Percentiles rank a stretch among this genome's conserved stretches.
phyloP scores from a whole-genome alignment of 2,797 vertebrate species.

The Benthosema pterotum region DNA sequence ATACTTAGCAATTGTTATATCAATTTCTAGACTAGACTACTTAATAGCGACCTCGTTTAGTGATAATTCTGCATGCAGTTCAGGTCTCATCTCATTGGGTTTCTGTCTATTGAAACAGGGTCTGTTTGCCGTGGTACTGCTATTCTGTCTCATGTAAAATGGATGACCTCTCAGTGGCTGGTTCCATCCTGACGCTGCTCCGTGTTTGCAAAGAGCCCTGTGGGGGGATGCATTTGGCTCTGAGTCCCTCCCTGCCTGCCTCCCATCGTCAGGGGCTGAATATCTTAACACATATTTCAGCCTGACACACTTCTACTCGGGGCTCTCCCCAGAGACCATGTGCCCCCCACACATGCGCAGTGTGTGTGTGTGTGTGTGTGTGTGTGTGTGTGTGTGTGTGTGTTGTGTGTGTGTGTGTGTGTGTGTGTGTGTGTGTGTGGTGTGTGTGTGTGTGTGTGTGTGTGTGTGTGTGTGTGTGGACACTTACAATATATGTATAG shows the following conservation, averaged over 20 bases:
- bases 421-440: no score
- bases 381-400: conserved; percentile 22
- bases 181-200: conserved; percentile 57
- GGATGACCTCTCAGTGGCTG: conserved; percentile 71
- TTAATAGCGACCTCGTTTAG: conserved; percentile 49
- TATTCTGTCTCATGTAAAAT: conserved; percentile 78
- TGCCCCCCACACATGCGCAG: no score
- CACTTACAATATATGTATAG: no score
- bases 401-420: conserved; percentile 8
- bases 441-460: no score
- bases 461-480: no score
- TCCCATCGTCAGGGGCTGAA: conserved; percentile 62
- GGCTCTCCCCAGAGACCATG: conserved; percentile 66
- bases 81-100: conserved; percentile 48
- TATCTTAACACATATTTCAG: conserved; percentile 79
- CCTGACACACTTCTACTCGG: conserved; percentile 72
- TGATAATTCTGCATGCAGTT: conserved; percentile 50
- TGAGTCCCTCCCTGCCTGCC: conserved; percentile 42
- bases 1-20: no score
- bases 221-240: conserved; percentile 64
- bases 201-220: conserved; percentile 61
- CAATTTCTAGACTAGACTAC: conserved; percentile 5
- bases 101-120: conserved; percentile 58
- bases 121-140: conserved; percentile 76
- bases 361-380: conserved; percentile 60